Percentiles rank a stretch among this genome's conserved stretches.
phyloP scores from a whole-genome alignment of 2,797 vertebrate genomes.

The Microhierax caerulescens region DNA sequence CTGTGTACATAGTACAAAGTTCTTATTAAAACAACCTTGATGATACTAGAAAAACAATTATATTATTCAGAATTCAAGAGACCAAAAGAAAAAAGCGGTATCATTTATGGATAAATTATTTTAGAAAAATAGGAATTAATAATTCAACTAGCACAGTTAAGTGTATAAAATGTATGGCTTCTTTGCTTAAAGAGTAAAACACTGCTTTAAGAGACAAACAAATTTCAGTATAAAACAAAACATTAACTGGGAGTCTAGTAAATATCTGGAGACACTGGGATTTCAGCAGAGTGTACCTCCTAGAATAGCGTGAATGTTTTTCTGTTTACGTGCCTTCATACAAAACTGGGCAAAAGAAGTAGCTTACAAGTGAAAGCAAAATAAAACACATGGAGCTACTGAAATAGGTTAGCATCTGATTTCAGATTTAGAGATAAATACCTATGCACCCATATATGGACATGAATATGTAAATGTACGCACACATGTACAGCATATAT shows the following conservation, averaged over 20 bases:
- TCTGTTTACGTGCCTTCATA: slow-evolving; percentile 5
- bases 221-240: background rate
- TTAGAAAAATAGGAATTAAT: background rate
- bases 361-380: slow-evolving; percentile 12
- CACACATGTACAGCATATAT: no score
- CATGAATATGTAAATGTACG: background rate
- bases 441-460: background rate
- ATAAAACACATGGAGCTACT: background rate
- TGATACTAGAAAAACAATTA: background rate
- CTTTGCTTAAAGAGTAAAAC: background rate
- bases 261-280: background rate
- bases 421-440: background rate
- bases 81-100: background rate
- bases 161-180: background rate
- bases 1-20: background rate
- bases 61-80: background rate
- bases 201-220: background rate
- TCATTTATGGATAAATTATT: background rate
- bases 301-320: slow-evolving; percentile 22
- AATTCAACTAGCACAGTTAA: background rate
- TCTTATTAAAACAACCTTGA: background rate
- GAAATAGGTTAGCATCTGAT: background rate
- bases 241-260: background rate
- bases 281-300: slow-evolving; percentile 25
- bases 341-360: slow-evolving; percentile 21